Evolutionary conservation across 2,113 vertebrate genomes (phyloP).

Genomic region (Otus sunia): DNA sequence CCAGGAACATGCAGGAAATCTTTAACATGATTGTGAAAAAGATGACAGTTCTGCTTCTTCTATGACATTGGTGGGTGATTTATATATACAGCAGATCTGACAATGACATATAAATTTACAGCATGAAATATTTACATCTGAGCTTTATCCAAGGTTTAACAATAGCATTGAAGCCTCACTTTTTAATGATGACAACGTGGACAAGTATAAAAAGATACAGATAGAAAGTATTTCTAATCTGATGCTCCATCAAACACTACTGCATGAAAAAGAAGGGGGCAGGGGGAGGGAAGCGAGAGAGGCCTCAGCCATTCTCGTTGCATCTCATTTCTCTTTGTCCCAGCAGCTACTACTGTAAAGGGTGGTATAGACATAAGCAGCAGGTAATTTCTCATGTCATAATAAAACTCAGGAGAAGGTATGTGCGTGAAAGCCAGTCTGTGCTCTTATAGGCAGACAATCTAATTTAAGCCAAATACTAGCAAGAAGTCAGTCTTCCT

Average conservation of each 20-base stretch:
- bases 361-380: constrained; percentile 4
- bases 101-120: constrained; percentile 7
- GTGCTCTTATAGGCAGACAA: not conserved
- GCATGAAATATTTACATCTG: not conserved
- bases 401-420: not conserved
- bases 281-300: not conserved
- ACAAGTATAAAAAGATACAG: not conserved
- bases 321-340: not conserved
- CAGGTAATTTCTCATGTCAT: constrained; percentile 30
- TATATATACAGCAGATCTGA: not conserved
- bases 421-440: not conserved
- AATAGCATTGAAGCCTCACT: not conserved
- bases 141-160: constrained; percentile 8
- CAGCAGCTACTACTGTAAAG: not conserved
- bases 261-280: not conserved
- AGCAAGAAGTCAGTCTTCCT: not conserved
- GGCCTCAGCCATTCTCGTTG: not conserved
- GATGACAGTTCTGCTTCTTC: not conserved
- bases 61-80: not conserved
- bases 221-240: not conserved
- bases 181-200: constrained; percentile 6
- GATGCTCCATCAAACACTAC: not conserved
- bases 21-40: not conserved
- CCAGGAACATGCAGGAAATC: not conserved
- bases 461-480: not conserved